Base-by-base conservation (phyloP, 2,888 invertebrate genomes). In the Kryphioiulus occultus region DNA sequence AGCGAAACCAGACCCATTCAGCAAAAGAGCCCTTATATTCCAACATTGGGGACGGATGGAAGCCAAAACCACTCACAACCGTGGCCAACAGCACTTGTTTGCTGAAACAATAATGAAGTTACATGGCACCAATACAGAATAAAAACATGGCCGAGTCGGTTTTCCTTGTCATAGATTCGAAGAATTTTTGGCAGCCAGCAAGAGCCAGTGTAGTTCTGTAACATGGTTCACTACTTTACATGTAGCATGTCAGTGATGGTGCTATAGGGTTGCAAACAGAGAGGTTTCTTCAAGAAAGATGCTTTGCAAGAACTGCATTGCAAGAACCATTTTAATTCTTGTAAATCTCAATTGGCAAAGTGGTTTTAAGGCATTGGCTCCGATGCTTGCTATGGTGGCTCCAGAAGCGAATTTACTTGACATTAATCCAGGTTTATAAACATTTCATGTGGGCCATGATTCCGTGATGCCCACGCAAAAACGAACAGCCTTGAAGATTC, bases 91-190 rank as follows among this genome's bases (percentile, higher is more conserved):
- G 68, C 12, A 68, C 26, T 68, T 26, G 26, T 26, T 10, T 68
- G 26, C 68, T 68, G n/a, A 26, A 68, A 68, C 68, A 68, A 68
- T 26, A 68, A 68, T 68, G 68, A 68, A 68, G 68, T 26, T 47
- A 4, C 47, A 17, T 68, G 68, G 68, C 68, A 68, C 68, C 12
- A 68, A 68, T 68, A 12, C 12, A 5, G 26, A 68, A 68, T 12
- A 26, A 68, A 26, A 68, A 68, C 68, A 68, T 68, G 68, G 68
- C 26, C 26, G 26, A 68, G 68, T 68, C 68, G 68, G 68, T 26
- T 68, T 26, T 68, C 68, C 68, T 68, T 68, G 68, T 68, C 68
- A 68, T 68, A 68, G 68, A 68, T 68, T 68, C 68, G 68, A 26
- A 68, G 68, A n/a, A 68, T 68, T 59, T 68, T 68, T 68, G 68